phyloP scores from a whole-genome alignment of 2,113 vertebrate genomes.

The Rutilus rutilus region DNA sequence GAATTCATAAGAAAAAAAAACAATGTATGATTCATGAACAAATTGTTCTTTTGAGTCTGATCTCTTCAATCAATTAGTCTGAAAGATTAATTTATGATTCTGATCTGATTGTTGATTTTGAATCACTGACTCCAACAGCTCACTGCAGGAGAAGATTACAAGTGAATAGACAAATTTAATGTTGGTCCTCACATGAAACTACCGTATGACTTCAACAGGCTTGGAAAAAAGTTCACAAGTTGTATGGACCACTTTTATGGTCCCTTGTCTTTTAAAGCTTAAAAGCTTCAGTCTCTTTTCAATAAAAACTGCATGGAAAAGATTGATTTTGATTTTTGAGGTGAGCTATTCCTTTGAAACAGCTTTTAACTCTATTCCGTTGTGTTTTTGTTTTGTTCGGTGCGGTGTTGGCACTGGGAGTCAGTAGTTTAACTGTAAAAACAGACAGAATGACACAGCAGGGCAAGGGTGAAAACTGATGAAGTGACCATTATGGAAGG shows the following conservation, averaged over 20 bases:
- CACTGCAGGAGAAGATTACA: not conserved
- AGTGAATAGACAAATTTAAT: not conserved
- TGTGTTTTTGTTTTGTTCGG: not conserved
- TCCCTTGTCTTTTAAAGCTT: not conserved
- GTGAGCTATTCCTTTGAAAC: not conserved
- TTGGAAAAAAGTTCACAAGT: not conserved
- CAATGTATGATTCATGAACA: not conserved
- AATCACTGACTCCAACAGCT: not conserved
- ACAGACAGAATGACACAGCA: constrained; percentile 52
- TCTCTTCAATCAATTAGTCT: not conserved
- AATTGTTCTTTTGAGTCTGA: too few species aligned
- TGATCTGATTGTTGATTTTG: not conserved
- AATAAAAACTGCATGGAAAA: not conserved
- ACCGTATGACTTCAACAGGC: not conserved
- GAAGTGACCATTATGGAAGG: constrained; percentile 37
- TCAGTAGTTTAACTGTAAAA: constrained; percentile 37
- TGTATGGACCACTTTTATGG: not conserved
- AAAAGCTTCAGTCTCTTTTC: not conserved
- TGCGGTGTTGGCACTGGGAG: constrained; percentile 9
- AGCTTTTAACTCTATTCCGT: not conserved
- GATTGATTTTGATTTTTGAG: not conserved
- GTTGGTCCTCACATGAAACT: not conserved
- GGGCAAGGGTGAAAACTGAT: constrained; percentile 53
- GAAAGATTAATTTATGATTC: not conserved
- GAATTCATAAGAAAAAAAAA: not conserved